Percentiles rank a stretch among this genome's conserved stretches.
These are phyloP conservation scores for Pteria penguin DNA, from an alignment of 2,888 invertebrate genomes.

Conservation along the genomic window DNA sequence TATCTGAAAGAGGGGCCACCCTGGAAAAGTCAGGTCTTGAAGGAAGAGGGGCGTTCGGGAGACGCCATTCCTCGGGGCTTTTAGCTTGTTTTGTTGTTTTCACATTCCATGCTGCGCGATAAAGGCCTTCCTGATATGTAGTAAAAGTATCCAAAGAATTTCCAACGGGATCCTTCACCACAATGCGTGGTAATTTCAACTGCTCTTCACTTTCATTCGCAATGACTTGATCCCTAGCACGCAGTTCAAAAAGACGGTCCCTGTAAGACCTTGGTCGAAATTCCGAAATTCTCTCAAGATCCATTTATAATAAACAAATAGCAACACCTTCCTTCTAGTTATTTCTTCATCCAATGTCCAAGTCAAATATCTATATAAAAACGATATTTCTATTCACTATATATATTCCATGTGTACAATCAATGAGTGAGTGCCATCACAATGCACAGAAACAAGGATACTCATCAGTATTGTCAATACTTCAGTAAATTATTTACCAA, in stretches of 20 bases:
- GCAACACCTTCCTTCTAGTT: too few species aligned
- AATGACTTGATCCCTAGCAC: background rate
- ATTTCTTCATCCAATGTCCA: too few species aligned
- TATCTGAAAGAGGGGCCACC: constrained; percentile 50
- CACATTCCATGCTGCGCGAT: constrained; percentile 60
- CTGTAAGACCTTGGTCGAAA: background rate
- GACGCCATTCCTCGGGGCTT: constrained; percentile 72
- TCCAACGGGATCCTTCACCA: constrained; percentile 62
- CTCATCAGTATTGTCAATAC: too few species aligned
- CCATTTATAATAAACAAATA: too few species aligned
- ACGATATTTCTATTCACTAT: too few species aligned
- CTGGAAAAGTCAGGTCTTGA: constrained; percentile 73
- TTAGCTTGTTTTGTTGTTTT: constrained; percentile 48
- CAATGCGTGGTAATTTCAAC: constrained; percentile 55
- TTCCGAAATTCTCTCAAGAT: too few species aligned
- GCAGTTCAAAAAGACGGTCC: background rate
- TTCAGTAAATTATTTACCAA: too few species aligned
- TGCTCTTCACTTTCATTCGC: constrained; percentile 1
- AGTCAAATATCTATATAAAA: too few species aligned
- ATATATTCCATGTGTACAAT: too few species aligned
- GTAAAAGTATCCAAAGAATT: constrained; percentile 73
- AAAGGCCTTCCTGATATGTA: constrained; percentile 72
- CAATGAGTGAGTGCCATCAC: too few species aligned
- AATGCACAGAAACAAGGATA: too few species aligned
- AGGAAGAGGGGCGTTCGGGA: constrained; percentile 74